A percentile compares a stretch with the other conserved stretches of the same genome.
Evolutionary conservation across 1,140 invertebrate species (phyloP).

Genomic region (Ostrea edulis): DNA sequence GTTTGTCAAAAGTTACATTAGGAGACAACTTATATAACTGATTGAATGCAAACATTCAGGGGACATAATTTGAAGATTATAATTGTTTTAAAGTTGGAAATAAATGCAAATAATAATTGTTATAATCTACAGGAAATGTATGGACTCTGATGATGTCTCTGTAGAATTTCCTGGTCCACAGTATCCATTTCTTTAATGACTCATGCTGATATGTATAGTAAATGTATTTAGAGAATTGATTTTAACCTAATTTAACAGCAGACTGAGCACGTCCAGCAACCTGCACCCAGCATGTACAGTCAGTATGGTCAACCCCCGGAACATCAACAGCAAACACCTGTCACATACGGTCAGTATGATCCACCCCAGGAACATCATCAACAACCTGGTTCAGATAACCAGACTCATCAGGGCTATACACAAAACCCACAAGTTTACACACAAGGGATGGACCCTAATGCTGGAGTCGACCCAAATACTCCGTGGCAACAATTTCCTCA

Average conservation of each 20-base stretch:
- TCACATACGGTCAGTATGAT: background rate
- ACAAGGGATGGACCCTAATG: background rate
- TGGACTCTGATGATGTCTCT: too few relatives aligned
- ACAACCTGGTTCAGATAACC: constrained; percentile 4
- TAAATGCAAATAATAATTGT: too few relatives aligned
- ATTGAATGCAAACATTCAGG: too few relatives aligned
- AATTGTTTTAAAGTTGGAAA: too few relatives aligned
- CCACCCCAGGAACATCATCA: too few relatives aligned
- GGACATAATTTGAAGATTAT: too few relatives aligned
- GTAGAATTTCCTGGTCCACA: background rate
- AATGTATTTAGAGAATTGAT: constrained; percentile 31
- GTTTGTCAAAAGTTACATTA: too few relatives aligned
- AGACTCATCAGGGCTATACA: background rate
- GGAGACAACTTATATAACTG: too few relatives aligned
- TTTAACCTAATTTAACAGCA: background rate
- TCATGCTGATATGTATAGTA: background rate
- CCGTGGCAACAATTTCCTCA: constrained; percentile 39
- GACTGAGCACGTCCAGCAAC: background rate
- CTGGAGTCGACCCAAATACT: constrained; percentile 26
- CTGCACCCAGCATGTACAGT: background rate
- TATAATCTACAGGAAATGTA: too few relatives aligned
- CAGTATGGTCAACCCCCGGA: constrained; percentile 18
- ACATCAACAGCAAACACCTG: constrained; percentile 1
- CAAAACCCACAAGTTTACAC: background rate
- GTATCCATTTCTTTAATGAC: background rate